These are phyloP conservation scores for Pongo abelii DNA, from an alignment of 2,113 vertebrate species.

Conservation along the genomic window DNA sequence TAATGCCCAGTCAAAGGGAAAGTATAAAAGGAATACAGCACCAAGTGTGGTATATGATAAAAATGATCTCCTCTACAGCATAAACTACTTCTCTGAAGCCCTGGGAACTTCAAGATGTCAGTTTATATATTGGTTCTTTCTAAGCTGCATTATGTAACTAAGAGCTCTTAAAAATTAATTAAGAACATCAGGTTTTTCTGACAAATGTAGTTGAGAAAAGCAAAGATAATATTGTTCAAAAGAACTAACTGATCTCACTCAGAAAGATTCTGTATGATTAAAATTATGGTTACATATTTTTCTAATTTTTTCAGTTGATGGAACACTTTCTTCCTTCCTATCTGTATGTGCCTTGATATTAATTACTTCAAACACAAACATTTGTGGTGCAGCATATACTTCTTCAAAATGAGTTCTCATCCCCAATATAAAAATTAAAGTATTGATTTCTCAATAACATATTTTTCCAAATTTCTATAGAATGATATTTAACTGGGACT, in stretches of 20 bases:
- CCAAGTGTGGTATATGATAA: not conserved
- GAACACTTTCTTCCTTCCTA: not conserved
- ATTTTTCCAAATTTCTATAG: not conserved
- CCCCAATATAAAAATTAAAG: not conserved
- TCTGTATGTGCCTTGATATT: not conserved
- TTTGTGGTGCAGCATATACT: not conserved
- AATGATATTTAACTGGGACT: not conserved
- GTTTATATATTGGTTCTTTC: not conserved
- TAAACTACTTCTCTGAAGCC: not conserved
- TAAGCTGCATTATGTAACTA: not conserved
- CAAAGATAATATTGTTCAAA: not conserved
- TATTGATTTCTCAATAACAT: not conserved
- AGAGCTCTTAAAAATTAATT: slow-evolving; percentile 3
- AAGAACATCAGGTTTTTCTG: not conserved
- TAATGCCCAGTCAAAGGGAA: not conserved
- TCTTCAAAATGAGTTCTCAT: not conserved
- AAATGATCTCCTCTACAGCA: not conserved
- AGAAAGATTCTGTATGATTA: not conserved
- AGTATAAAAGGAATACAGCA: not conserved
- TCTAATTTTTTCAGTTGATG: not conserved
- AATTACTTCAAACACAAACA: not conserved
- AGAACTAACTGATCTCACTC: not conserved
- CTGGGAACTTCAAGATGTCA: not conserved
- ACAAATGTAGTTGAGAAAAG: not conserved
- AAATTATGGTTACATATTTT: not conserved